Conservation (phyloP, 1,140 invertebrate species). For the Drosophila eugracilis region DNA sequence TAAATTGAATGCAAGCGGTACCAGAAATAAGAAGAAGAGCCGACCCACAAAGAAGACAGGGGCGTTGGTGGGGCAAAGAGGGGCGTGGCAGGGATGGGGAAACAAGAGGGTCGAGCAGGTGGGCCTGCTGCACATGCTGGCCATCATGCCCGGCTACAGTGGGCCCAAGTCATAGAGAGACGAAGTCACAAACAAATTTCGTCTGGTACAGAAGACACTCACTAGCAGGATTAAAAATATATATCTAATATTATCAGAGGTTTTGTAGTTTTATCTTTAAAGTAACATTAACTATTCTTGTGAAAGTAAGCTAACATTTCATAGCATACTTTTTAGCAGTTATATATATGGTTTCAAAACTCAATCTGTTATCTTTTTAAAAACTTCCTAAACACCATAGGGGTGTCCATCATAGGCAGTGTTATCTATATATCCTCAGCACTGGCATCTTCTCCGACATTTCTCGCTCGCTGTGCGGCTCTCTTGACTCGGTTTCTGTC, state of each 20-base stretch:
- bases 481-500: constrained; percentile 45
- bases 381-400: too few relatives aligned
- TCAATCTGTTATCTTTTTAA: not conserved
- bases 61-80: not conserved
- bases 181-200: not conserved
- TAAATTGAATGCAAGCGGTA: constrained; percentile 47
- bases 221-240: too few relatives aligned
- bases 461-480: constrained; percentile 32
- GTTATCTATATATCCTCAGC: not conserved
- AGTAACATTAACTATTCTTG: too few relatives aligned
- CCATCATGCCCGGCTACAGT: constrained; percentile 25
- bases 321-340: too few relatives aligned
- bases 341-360: not conserved
- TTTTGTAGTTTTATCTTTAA: too few relatives aligned
- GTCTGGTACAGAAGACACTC: not conserved
- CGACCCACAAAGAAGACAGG: constrained; percentile 5
- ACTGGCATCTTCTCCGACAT: constrained; percentile 15
- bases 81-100: not conserved
- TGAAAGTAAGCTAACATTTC: too few relatives aligned
- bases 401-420: constrained; percentile 30
- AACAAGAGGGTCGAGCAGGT: constrained; percentile 34
- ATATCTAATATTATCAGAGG: too few relatives aligned
- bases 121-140: constrained; percentile 48
- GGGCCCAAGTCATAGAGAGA: not conserved
- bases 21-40: constrained; percentile 18